phyloP scores from a whole-genome alignment of 2,113 vertebrate genomes.

The Cricetomys ansorgei region DNA sequence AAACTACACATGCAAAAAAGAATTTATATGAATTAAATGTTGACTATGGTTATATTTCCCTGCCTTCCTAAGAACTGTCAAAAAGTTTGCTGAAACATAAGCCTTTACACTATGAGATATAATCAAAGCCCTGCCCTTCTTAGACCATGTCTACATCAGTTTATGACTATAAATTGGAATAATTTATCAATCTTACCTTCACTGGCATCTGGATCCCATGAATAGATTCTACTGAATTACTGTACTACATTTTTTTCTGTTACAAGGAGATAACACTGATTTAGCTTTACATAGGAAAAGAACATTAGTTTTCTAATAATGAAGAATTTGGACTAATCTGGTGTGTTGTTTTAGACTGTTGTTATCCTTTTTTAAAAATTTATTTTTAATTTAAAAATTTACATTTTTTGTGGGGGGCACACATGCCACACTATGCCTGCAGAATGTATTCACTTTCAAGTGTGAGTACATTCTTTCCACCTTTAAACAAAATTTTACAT shows the following conservation, averaged over 20 bases:
- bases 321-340: slow-evolving; percentile 21
- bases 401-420: not conserved
- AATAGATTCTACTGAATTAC: not conserved
- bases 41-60: slow-evolving; percentile 15
- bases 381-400: not conserved
- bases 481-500: not conserved
- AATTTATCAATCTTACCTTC: slow-evolving; percentile 37
- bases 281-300: slow-evolving; percentile 5
- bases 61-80: slow-evolving; percentile 15
- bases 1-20: not conserved
- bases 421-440: not conserved
- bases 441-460: not conserved
- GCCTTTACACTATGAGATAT: slow-evolving; percentile 5
- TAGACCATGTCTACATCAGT: not conserved
- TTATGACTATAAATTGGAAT: slow-evolving; percentile 39
- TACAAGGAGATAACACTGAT: slow-evolving; percentile 20
- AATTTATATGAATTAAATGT: slow-evolving; percentile 23
- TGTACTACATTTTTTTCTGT: slow-evolving; percentile 32
- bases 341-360: not conserved
- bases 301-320: slow-evolving; percentile 35
- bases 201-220: not conserved
- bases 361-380: not conserved
- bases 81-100: slow-evolving; percentile 16
- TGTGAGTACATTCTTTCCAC: not conserved
- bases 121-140: slow-evolving; percentile 1